These are phyloP conservation scores for Piaya cayana DNA, from an alignment of 2,113 vertebrate genomes.

Conservation along the genomic window DNA sequence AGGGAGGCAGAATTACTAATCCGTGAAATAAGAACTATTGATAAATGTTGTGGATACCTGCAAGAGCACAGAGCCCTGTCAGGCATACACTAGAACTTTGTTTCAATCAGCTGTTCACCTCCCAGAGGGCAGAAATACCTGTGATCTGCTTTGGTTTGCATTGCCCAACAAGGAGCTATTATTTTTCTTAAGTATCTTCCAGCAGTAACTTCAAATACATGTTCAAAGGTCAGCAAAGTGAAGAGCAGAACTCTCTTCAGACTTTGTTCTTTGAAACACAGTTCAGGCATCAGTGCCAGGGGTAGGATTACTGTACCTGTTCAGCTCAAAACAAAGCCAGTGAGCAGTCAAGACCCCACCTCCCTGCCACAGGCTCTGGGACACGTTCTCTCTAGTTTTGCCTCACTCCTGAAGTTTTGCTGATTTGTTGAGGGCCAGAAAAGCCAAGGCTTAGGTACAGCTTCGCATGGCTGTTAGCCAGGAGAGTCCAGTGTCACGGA, in stretches of 20 bases:
- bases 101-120: neutral
- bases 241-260: neutral
- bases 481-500: rapidly evolving
- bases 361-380: neutral
- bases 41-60: neutral
- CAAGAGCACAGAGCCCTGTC: neutral
- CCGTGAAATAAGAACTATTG: neutral
- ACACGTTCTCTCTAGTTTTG: rapidly evolving
- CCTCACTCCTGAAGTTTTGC: no score
- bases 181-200: neutral
- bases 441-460: rapidly evolving
- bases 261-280: neutral
- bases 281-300: rapidly evolving
- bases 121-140: neutral
- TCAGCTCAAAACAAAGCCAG: neutral
- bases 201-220: neutral
- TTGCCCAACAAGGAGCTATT: neutral
- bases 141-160: rapidly evolving
- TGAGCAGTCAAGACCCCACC: neutral
- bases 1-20: neutral
- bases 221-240: neutral
- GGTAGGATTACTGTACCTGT: neutral
- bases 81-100: neutral
- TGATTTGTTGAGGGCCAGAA: neutral
- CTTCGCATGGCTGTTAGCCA: neutral